Evolutionary conservation across 2,113 vertebrate genomes (phyloP).

Genomic region (Xiphophorus maculatus): DNA sequence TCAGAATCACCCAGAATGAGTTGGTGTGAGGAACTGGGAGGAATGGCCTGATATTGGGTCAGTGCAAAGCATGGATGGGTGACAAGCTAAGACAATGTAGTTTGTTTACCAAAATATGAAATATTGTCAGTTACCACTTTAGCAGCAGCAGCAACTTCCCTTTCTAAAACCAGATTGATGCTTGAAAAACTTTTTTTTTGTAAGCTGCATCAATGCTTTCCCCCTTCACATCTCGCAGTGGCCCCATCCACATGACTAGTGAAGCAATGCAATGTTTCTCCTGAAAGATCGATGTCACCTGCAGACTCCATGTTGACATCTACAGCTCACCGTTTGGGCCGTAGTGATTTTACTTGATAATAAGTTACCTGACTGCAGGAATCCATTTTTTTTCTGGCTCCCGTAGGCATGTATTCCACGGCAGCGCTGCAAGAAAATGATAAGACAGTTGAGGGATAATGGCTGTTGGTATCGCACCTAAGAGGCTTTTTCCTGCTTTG

Average conservation of each 20-base stretch:
- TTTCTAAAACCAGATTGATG: too few relatives aligned
- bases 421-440: constrained; percentile 49
- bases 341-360: constrained; percentile 54
- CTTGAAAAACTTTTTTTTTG: too few relatives aligned
- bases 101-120: too few relatives aligned
- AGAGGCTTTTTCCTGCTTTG: constrained; percentile 43
- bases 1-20: too few relatives aligned
- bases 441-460: constrained; percentile 44
- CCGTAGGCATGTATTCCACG: constrained; percentile 46
- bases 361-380: constrained; percentile 41
- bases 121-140: too few relatives aligned
- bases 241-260: constrained; percentile 11
- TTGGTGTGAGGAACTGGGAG: too few relatives aligned
- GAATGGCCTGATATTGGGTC: too few relatives aligned
- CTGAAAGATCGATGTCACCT: constrained; percentile 17
- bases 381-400: constrained; percentile 31
- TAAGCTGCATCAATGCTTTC: constrained; percentile 3
- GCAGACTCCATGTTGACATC: constrained; percentile 38
- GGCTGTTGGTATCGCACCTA: constrained; percentile 32
- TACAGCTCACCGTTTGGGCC: constrained; percentile 25
- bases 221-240: neutral
- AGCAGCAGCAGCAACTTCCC: too few relatives aligned
- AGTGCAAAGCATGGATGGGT: too few relatives aligned
- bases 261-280: constrained; percentile 6
- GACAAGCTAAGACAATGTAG: too few relatives aligned